These are phyloP conservation scores for Sardina pilchardus DNA, from an alignment of 2,113 vertebrate genomes.

Conservation along the genomic window DNA sequence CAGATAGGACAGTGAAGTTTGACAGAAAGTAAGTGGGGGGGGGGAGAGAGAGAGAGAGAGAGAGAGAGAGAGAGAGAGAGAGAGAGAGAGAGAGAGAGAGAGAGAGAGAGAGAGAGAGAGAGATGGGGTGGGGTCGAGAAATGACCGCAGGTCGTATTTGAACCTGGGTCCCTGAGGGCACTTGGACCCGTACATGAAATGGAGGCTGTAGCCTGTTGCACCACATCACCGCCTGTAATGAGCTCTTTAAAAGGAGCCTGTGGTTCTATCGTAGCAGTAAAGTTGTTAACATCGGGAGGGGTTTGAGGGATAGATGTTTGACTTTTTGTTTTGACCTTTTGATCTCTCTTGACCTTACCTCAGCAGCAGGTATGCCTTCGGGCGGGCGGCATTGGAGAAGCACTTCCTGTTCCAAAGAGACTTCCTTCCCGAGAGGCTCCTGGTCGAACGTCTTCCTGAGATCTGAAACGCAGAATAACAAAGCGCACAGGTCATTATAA, in stretches of 20 bases:
- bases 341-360: conserved; percentile 68
- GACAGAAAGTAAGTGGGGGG: too few species aligned
- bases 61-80: too few species aligned
- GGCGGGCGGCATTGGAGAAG: conserved; percentile 94
- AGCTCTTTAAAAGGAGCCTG: neutral
- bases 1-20: too few species aligned
- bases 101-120: too few species aligned
- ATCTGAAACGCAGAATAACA: conserved; percentile 69
- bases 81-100: too few species aligned
- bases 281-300: neutral
- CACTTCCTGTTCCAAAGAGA: conserved; percentile 93
- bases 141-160: too few species aligned
- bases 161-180: too few species aligned
- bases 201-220: too few species aligned
- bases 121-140: too few species aligned
- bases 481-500: neutral
- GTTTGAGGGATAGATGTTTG: neutral
- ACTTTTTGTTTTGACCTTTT: neutral
- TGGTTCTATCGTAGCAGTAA: neutral
- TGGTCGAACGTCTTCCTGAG: conserved; percentile 95
- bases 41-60: too few species aligned
- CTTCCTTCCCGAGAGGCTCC: conserved; percentile 95
- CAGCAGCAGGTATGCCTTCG: conserved; percentile 93
- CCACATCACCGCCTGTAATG: too few species aligned
- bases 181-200: too few species aligned